A percentile compares a stretch with the other conserved stretches of the same genome.
Conservation (phyloP, 2,888 invertebrate species). For the Eupithecia inturbata region DNA sequence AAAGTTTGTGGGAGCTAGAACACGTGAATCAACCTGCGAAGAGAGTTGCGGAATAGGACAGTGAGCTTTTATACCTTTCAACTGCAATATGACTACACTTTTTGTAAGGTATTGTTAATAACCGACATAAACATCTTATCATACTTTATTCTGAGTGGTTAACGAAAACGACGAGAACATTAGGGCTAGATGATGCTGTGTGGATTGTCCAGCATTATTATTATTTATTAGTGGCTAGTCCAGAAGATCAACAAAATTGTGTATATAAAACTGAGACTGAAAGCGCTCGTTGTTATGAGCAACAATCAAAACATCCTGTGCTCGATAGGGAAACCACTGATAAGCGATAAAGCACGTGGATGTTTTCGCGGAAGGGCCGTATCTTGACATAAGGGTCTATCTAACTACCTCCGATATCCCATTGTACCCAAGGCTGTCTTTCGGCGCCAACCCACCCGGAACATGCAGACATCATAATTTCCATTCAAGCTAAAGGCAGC, state of each 20-base stretch:
- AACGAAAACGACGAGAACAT: not conserved
- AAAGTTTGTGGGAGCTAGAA: constrained; percentile 76
- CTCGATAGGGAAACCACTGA: constrained; percentile 27
- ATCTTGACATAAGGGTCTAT: constrained; percentile 10
- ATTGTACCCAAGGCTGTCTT: constrained; percentile 6
- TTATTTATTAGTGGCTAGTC: not conserved
- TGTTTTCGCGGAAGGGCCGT: constrained; percentile 17
- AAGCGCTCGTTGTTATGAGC: constrained; percentile 13
- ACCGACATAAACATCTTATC: not conserved
- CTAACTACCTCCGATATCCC: constrained; percentile 53
- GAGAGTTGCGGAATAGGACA: constrained; percentile 70
- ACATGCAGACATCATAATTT: constrained; percentile 36
- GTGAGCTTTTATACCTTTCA: constrained; percentile 55
- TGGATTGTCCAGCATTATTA: too few species aligned
- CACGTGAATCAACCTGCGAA: constrained; percentile 58
- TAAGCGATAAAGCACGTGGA: constrained; percentile 42
- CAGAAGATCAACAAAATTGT: not conserved
- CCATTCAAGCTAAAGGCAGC: constrained; percentile 33
- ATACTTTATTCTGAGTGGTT: not conserved
- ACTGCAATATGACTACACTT: constrained; percentile 39
- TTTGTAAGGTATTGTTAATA: constrained; percentile 18
- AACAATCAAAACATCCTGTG: constrained; percentile 35
- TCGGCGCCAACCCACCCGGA: constrained; percentile 59
- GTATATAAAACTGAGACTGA: not conserved
- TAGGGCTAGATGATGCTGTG: too few species aligned